phyloP scores from a whole-genome alignment of 2,888 invertebrate species.

The Dexiosoma caninum region DNA sequence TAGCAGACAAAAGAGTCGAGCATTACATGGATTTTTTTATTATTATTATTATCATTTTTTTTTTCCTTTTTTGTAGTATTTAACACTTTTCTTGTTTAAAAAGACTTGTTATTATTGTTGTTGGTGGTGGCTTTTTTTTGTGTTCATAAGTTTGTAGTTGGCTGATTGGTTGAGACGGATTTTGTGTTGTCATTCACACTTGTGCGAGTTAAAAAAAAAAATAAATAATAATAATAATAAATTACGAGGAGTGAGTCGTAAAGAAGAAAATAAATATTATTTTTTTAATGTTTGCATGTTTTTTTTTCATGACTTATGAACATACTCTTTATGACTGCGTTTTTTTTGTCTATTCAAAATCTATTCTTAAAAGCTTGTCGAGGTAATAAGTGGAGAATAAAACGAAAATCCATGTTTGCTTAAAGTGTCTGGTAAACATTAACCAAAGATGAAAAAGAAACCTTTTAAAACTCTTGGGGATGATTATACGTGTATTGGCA shows the following conservation, averaged over 20 bases:
- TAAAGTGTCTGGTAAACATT: constrained; percentile 55
- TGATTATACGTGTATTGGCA: constrained; percentile 22
- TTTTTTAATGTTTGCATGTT: constrained; percentile 18
- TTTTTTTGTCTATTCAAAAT: background rate
- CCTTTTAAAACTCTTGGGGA: constrained; percentile 50
- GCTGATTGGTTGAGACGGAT: constrained; percentile 43
- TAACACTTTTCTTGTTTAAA: constrained; percentile 45
- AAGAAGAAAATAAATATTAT: constrained; percentile 46
- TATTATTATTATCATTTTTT: too few species aligned
- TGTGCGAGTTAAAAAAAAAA: constrained; percentile 7
- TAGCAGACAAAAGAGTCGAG: constrained; percentile 64
- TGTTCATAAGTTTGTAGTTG: constrained; percentile 23
- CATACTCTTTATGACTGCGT: constrained; percentile 1
- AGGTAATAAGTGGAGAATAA: constrained; percentile 31
- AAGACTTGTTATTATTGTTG: constrained; percentile 34
- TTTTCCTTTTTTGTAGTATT: constrained; percentile 13
- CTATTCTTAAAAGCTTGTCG: constrained; percentile 19
- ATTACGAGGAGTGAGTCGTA: constrained; percentile 1
- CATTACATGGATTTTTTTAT: constrained; percentile 56
- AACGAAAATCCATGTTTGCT: constrained; percentile 32
- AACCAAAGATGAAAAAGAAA: constrained; percentile 47
- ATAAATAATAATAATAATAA: constrained; percentile 6
- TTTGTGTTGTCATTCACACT: constrained; percentile 53
- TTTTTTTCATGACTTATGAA: constrained; percentile 21
- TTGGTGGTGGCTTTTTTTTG: background rate